phyloP scores from a whole-genome alignment of 2,113 vertebrate genomes.

The Mionectes macconnelli region DNA sequence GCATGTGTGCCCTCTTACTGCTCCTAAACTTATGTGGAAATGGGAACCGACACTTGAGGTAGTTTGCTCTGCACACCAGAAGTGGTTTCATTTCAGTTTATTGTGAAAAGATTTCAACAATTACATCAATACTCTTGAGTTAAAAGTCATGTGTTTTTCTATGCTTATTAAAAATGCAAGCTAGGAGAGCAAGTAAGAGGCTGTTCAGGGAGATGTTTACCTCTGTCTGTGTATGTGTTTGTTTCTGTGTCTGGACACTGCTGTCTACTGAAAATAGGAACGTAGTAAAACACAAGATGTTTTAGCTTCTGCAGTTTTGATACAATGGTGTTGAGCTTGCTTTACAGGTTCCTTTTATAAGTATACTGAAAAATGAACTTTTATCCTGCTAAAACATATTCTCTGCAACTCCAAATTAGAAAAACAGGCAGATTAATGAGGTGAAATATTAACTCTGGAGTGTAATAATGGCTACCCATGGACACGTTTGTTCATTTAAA shows the following conservation, averaged over 20 bases:
- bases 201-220: background rate
- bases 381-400: background rate
- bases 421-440: background rate
- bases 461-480: background rate
- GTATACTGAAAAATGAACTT: background rate
- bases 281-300: background rate
- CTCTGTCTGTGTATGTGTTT: background rate
- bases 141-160: background rate
- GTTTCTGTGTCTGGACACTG: background rate
- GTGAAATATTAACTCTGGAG: background rate
- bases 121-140: background rate
- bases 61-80: background rate
- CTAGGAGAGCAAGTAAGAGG: background rate
- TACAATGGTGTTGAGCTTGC: background rate
- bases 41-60: background rate
- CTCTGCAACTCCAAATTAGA: background rate
- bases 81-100: background rate
- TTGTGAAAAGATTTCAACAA: background rate
- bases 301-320: background rate
- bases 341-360: background rate
- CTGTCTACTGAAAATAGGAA: background rate
- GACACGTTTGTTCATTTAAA: background rate
- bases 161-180: background rate
- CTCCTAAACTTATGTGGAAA: background rate
- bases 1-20: background rate